A percentile compares a stretch with the other conserved stretches of the same genome.
phyloP scores from a whole-genome alignment of 2,797 vertebrate species.

The Avahi laniger region DNA sequence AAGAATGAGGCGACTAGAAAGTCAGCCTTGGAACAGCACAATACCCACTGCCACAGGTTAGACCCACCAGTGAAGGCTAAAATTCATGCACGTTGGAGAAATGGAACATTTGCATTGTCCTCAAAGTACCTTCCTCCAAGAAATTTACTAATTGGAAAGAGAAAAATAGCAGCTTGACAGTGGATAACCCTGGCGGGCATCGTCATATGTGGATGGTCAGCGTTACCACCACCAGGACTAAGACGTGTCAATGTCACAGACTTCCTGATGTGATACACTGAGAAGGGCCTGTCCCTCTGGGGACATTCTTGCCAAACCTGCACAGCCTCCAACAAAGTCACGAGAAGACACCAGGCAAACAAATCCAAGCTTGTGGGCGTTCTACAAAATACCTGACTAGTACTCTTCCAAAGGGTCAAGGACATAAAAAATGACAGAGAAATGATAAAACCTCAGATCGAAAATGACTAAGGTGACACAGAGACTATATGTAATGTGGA shows the following conservation, averaged over 20 bases:
- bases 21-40: too few relatives aligned
- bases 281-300: not conserved
- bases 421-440: not conserved
- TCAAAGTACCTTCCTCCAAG: not conserved
- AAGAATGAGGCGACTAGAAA: not conserved
- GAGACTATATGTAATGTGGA: not conserved
- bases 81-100: not conserved
- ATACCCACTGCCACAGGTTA: not conserved
- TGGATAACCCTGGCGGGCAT: not conserved
- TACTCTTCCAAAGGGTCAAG: not conserved
- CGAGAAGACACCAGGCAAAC: not conserved
- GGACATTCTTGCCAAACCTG: not conserved
- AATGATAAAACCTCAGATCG: not conserved
- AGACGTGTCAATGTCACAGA: fast-evolving
- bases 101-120: not conserved
- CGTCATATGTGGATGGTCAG: not conserved
- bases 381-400: not conserved
- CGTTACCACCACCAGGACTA: fast-evolving
- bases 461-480: not conserved
- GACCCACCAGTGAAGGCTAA: not conserved
- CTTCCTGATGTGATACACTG: not conserved
- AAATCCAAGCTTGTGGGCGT: too few relatives aligned
- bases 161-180: not conserved
- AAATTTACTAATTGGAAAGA: not conserved
- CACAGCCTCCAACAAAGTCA: not conserved